Base-by-base conservation (phyloP, 1,140 invertebrate species). In the Ceratina japonica region DNA sequence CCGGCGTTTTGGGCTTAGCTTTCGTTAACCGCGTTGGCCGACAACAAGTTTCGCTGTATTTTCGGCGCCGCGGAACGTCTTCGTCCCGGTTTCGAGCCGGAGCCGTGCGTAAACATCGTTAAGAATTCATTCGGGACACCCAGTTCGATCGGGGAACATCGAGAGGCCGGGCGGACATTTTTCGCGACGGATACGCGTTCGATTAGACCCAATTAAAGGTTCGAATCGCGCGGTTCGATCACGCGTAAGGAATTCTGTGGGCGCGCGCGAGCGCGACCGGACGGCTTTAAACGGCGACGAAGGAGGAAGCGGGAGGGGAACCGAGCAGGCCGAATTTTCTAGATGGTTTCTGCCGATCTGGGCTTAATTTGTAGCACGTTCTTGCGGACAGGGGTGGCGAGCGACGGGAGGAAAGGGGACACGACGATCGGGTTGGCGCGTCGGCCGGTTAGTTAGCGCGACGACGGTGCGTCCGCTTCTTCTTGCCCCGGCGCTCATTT, bases 331-430 rank as follows among this genome's bases (percentile, higher is more conserved):
- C 80, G 84, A 90, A 91, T 90, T 90, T 90, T 87, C 87, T 82
- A 89, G 88, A 90, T 90, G 86, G 85, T 91, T 90, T 86, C 86
- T 85, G 75, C 77, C 85, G 87, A 91, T 90, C 89, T 83, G 79
- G 79, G 83, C 89, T 91, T 91, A 91, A 91, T 91, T 91, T 91
- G 91, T 91, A 91, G 87, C 90, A 91, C 90, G 90, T 91, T 91
- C 89, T 91, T 91, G 88, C 80, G 62, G 66, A 66, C 82, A 77
- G 84, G 87, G 76, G 86, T 86, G 86, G 86, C 85, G 87, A 89
- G 80, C 78, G n/a, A n/a, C n/a, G n/a, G 79, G 37, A 44, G 37
- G 37, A 44, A 8, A 44, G 37, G 10, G 37, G 37, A 8, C 10
- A 7, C 5, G 37, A 8, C 66, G 80, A 72, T 79, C 56, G 66